Percentiles rank a stretch among this genome's conserved stretches.
Evolutionary conservation across 2,888 invertebrate genomes (phyloP).

Genomic region (Acleris laterana): DNA sequence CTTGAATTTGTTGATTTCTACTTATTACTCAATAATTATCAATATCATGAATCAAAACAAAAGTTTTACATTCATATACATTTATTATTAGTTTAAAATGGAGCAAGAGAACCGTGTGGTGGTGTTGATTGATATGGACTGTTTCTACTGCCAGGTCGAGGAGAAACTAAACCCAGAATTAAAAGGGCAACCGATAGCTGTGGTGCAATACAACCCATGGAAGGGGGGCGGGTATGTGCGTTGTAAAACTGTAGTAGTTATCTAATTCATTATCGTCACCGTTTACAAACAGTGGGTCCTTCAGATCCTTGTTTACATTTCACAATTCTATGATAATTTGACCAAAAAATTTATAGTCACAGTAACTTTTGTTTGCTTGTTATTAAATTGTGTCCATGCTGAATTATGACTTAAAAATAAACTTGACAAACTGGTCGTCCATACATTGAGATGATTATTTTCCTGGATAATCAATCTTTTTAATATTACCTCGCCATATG

Average conservation of each 20-base stretch:
- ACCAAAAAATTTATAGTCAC: no score
- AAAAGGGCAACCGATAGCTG: conserved; percentile 95
- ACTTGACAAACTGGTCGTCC: no score
- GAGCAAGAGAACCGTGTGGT: conserved; percentile 87
- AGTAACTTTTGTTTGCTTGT: no score
- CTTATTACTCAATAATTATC: neutral
- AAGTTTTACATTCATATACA: neutral
- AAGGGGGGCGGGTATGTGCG: conserved; percentile 93
- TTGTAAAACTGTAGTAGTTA: neutral
- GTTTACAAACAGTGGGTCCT: no score
- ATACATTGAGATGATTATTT: no score
- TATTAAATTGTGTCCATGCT: no score
- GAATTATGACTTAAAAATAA: no score
- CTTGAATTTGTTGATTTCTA: conserved; percentile 3
- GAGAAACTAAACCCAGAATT: conserved; percentile 93
- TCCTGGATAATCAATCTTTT: no score
- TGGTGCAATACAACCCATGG: conserved; percentile 98
- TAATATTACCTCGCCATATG: no score
- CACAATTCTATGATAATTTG: no score
- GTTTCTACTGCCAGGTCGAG: conserved; percentile 99
- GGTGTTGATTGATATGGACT: conserved; percentile 98
- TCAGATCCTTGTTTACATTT: no score
- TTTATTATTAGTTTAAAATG: conserved; percentile 54
- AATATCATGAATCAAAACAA: neutral
- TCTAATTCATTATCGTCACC: no score